A percentile compares a stretch with the other conserved stretches of the same genome.
Evolutionary conservation across 2,797 vertebrate genomes (phyloP).

Genomic region (Crossoptilon crossoptilon): DNA sequence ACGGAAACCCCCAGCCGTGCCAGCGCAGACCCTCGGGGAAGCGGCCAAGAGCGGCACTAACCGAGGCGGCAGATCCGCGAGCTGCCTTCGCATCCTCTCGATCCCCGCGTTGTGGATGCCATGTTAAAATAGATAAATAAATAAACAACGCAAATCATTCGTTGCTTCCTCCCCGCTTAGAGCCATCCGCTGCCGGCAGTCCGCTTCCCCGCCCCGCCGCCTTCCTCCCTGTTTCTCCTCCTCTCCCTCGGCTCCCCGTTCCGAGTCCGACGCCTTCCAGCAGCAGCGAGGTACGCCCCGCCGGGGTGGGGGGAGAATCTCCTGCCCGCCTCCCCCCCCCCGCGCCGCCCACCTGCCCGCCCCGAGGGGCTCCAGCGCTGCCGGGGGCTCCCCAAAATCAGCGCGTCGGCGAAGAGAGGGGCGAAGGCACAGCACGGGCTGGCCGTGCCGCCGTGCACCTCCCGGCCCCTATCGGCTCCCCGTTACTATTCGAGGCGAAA

Average conservation of each 20-base stretch:
- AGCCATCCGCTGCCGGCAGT: not conserved
- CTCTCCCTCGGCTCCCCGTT: not conserved
- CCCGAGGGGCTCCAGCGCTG: conserved; percentile 13
- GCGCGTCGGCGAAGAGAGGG: not conserved
- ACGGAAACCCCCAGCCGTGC: rapidly evolving
- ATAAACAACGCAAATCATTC: not conserved
- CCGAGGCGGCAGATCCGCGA: not conserved
- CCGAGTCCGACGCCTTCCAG: not conserved
- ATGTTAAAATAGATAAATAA: conserved; percentile 45
- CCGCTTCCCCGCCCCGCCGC: not conserved
- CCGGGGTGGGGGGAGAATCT: not conserved
- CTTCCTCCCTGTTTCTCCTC: not conserved
- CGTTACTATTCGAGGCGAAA: conserved; percentile 9
- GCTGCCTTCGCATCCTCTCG: not conserved
- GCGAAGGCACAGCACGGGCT: not conserved
- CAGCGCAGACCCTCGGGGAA: not conserved
- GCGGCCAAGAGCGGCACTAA: not conserved
- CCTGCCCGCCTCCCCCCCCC: rapidly evolving
- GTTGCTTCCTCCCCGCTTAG: not conserved
- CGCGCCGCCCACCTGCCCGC: conserved; percentile 3
- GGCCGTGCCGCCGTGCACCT: not conserved
- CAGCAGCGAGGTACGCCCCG: not conserved
- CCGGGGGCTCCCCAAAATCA: not conserved
- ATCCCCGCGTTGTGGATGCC: conserved; percentile 4
- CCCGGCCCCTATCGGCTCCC: conserved; percentile 46